Conservation (phyloP, 2,888 invertebrate species). For the Lottia scabra region DNA sequence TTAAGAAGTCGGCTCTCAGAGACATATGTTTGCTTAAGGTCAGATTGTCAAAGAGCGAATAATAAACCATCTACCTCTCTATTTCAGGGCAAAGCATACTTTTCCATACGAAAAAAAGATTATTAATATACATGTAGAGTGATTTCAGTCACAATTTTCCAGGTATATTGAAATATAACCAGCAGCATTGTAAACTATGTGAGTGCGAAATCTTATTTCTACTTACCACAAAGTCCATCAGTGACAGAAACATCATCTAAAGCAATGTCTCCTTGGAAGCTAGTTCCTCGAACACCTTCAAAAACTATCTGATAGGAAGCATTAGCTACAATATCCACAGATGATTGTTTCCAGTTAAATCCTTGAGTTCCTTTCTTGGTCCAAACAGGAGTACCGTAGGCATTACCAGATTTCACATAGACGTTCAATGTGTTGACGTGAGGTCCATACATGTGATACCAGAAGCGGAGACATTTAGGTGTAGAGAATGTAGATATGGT, state of each 20-base stretch:
- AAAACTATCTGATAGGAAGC: constrained; percentile 52
- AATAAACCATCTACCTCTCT: too few relatives aligned
- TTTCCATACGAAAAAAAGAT: too few relatives aligned
- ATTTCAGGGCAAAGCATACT: too few relatives aligned
- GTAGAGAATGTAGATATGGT: constrained; percentile 30
- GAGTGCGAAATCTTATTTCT: neutral
- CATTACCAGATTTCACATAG: constrained; percentile 38
- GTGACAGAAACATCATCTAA: constrained; percentile 56
- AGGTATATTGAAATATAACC: too few relatives aligned
- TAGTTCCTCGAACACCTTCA: constrained; percentile 54
- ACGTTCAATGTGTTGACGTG: constrained; percentile 54
- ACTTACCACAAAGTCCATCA: constrained; percentile 42
- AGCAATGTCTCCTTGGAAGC: constrained; percentile 55
- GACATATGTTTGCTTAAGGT: too few relatives aligned
- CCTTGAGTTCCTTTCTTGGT: constrained; percentile 48
- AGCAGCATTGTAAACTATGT: too few relatives aligned
- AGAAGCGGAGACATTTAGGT: constrained; percentile 55
- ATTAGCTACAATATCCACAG: constrained; percentile 39
- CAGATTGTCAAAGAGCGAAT: too few relatives aligned
- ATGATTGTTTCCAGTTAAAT: constrained; percentile 53
- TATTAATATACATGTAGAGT: too few relatives aligned
- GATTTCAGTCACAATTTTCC: too few relatives aligned
- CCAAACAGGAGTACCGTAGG: constrained; percentile 47
- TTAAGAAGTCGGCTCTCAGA: too few relatives aligned
- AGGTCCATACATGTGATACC: constrained; percentile 65